These are phyloP conservation scores for Oryzaephilus surinamensis DNA, from an alignment of 1,140 invertebrate genomes.

Conservation along the genomic window DNA sequence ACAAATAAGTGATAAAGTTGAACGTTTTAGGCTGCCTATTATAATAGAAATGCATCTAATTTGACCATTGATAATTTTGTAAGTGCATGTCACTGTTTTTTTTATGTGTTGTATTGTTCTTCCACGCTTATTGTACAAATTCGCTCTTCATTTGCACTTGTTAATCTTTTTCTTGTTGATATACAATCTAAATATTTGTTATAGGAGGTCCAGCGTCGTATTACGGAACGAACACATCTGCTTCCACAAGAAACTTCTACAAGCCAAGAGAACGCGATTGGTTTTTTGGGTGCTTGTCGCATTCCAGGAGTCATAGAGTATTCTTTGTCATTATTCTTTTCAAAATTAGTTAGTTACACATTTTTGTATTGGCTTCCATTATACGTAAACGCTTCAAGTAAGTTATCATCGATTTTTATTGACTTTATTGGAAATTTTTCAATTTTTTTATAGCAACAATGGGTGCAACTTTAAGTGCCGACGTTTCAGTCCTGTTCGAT, in stretches of 20 bases:
- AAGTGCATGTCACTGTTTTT: constrained; percentile 38
- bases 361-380: constrained; percentile 93
- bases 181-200: too few relatives aligned
- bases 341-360: constrained; percentile 95
- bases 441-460: constrained; percentile 50
- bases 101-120: constrained; percentile 4
- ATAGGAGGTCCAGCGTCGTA: constrained; percentile 39
- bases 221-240: constrained; percentile 38
- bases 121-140: too few relatives aligned
- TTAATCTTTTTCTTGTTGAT: too few relatives aligned
- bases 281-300: constrained; percentile 62
- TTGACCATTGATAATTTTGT: constrained; percentile 31
- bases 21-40: too few relatives aligned
- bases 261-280: constrained; percentile 51
- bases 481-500: constrained; percentile 85
- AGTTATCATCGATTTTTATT: constrained; percentile 34
- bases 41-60: too few relatives aligned
- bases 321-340: constrained; percentile 89
- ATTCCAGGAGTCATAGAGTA: constrained; percentile 95
- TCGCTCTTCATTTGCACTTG: too few relatives aligned
- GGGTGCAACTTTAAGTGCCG: constrained; percentile 60
- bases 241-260: constrained; percentile 15
- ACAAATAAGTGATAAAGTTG: too few relatives aligned
- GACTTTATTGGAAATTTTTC: constrained; percentile 5
- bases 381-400: constrained; percentile 79